Evolutionary conservation across 2,888 invertebrate species (phyloP), one percentile per base, ranked within the genome.

Genomic region (Physocephala rufipes): DNA sequence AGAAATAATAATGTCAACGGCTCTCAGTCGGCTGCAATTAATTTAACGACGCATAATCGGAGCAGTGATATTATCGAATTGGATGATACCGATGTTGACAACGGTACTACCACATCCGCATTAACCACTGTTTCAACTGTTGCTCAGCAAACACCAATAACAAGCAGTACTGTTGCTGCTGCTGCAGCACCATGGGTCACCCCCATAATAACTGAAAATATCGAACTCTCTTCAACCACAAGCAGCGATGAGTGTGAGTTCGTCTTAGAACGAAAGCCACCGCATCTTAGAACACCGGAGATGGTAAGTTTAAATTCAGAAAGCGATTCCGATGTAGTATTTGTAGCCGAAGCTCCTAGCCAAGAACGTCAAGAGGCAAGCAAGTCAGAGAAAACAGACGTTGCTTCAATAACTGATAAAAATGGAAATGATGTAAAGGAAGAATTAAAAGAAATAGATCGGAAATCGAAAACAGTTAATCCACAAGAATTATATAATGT

Each of bases 271-370:
- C 83, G 82, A 15, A 86, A 86, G 73, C 84, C 86, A 5, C 86
- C 86, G 13, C 86, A 86, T 73, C 74, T 86, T 69, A 82, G 86
- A n/a, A 86, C 86, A 1, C 86, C 86, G 0, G 86, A 86, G 74
- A 75, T 82, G 79, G 84, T 86, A 9, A 84, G 82, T 53, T 76
- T 86, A 19, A 81, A 84, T 74, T 86, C 86, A 1, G 82, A 83
- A 26, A 80, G 80, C 7, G 86, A 86, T 72, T 86, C 85, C 7
- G 86, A 86, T 78, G 86, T 86, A 9, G 84, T 86, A 0, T 86
- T 85, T 75, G 81, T 86, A 0, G 79, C 81, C 28, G 72, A 77
- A 15, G 63, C 74, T 63, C 71, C 72, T 36, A 36, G 26, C 4
- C 43, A 45, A 47, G 58, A 53, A 71, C 5, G 28, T 16, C 0